Base-by-base conservation (phyloP, 2,797 vertebrate species). In the Chelonia mydas region DNA sequence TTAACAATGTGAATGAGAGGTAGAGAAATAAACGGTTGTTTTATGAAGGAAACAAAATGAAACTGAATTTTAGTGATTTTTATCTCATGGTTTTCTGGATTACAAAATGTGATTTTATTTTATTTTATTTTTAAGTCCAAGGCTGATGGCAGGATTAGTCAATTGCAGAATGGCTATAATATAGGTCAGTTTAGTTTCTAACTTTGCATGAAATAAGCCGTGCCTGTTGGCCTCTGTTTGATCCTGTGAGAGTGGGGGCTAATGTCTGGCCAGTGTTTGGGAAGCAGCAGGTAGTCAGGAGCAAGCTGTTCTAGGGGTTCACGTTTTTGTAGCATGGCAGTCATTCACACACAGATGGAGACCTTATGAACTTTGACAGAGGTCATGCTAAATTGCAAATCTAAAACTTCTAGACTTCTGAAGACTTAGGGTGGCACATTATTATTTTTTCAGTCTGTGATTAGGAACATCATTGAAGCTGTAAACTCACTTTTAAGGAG, bases 201-300 rank as follows among this genome's bases (percentile, higher is more conserved):
- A 97, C 98, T 98, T 98, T 98, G 91, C 98, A 98, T 98, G 98
- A 99, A 99, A 98, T 98, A 98, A 98, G 98, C 98, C 96, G 97
- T 98, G 98, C 98, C 98, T 98, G 98, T 97, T 98, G 98, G 98
- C 98, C 98, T 97, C 98, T 97, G 98, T 99, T 99, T 99, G 99
- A 99, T 99, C 99, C 98, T 99, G 98, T 98, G 98, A 98, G 98
- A 98, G 98, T 98, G 98, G 97, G 98, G 98, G 98, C 99, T 99
- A 98, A 99, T 99, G 99, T 99, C 99, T 99, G 99, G 98, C 98
- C 98, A 98, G 98, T 99, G 99, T 99, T 99, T 99, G 99, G 98
- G 98, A 98, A 99, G 98, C 99, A 99, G 99, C 99, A 99, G 99
- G 99, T 99, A 99, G 99, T 98, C 99, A 97, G 98, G 98, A 98